Base-by-base conservation (phyloP, 2,113 vertebrate genomes). In the Nannobrachium achirus region DNA sequence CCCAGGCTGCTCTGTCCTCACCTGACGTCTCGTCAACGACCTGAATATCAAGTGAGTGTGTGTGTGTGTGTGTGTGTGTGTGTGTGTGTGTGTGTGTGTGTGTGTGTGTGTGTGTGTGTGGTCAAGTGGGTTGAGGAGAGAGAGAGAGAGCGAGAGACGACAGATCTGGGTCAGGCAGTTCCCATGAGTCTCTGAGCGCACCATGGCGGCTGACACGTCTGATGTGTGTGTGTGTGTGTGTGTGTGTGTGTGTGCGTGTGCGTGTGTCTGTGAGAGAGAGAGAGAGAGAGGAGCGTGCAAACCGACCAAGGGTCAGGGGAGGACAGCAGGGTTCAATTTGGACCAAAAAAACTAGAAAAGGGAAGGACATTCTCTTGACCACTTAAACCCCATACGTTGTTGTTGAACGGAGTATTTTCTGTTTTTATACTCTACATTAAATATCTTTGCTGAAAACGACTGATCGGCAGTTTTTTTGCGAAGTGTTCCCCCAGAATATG, bases 131-230 rank as follows among this genome's bases (percentile, higher is more conserved):
- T 71, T 76, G 72, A 71, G 74, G 42, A 82, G 25, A 33, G 25
- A 33, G 25, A 33, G 25, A 3, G 25, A 33, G 25, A 33, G 25
- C 3, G 25, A 33, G 25, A 33, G 75, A 52, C 78, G 85, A 89
- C 84, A 89, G 86, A 90, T 89, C 84, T 89, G 81, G 89, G 90
- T 89, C 89, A 87, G 69, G 80, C 78, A 60, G 80, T 70, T 91
- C 89, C 87, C 88, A 81, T 73, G 84, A 88, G 87, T 84, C 85
- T 85, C 74, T 45, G 25, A 62, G 82, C 39, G 40, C 82, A 74
- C 53, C 4, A 48, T 57, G 7, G 72, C 7, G 40, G 81, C 88
- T 88, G 85, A 84, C 89, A 88, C 80, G 80, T 86, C 79, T 88
- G 88, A 88, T 85, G 79, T 84, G 89, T n/a, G n/a, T n/a, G n/a